These are phyloP conservation scores for Macroglossus sobrinus DNA, from an alignment of 2,113 vertebrate genomes.

Conservation along the genomic window DNA sequence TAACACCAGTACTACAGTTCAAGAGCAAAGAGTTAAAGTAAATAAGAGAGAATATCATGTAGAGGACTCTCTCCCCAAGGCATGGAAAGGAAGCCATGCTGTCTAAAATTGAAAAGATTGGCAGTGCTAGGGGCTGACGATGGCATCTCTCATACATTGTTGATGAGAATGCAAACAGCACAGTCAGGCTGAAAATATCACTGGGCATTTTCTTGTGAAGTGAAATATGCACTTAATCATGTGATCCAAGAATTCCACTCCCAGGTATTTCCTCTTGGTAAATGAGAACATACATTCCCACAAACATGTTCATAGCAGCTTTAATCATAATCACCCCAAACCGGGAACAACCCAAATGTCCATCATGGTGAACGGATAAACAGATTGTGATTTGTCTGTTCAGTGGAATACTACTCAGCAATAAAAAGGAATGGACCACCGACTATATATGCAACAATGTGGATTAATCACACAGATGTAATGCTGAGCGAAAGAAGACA, in stretches of 20 bases:
- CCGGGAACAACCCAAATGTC: background rate
- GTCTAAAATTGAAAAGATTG: background rate
- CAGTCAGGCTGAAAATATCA: background rate
- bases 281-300: background rate
- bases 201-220: background rate
- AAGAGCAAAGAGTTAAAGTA: background rate
- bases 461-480: background rate
- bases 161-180: background rate
- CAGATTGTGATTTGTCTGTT: background rate
- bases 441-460: background rate
- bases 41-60: background rate
- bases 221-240: background rate
- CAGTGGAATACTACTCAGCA: background rate
- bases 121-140: background rate
- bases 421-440: background rate
- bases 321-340: background rate
- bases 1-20: background rate
- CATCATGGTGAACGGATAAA: background rate
- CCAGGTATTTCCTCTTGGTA: background rate
- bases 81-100: background rate
- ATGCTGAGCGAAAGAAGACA: background rate
- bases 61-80: background rate
- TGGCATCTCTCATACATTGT: fast-evolving
- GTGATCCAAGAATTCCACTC: background rate
- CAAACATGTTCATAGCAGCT: background rate